These are phyloP conservation scores for Spinibarbus caldwelli DNA, from an alignment of 2,797 vertebrate genomes.

Conservation along the genomic window DNA sequence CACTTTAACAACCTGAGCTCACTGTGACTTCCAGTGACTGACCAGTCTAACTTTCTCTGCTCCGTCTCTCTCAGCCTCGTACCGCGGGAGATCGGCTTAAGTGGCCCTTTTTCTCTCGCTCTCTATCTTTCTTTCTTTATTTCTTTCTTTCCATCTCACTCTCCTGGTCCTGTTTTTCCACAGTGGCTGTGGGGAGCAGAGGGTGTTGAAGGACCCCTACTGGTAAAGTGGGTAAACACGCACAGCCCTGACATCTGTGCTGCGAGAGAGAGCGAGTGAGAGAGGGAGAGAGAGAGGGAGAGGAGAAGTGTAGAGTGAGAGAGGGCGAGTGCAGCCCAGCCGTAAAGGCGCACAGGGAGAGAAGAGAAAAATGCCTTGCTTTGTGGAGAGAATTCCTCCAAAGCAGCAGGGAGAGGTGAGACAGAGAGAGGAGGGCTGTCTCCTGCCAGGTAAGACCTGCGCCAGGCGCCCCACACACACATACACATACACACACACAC, in stretches of 20 bases:
- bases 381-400: slow-evolving; percentile 84
- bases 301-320: slow-evolving; percentile 63
- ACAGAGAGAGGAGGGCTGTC: slow-evolving; percentile 78
- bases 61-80: slow-evolving; percentile 43
- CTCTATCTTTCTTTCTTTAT: slow-evolving; percentile 40
- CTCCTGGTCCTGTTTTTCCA: slow-evolving; percentile 67
- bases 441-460: slow-evolving; percentile 81
- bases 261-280: slow-evolving; percentile 64
- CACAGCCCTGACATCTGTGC: slow-evolving; percentile 81
- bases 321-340: slow-evolving; percentile 75
- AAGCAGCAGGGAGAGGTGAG: slow-evolving; percentile 83
- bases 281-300: too few species aligned
- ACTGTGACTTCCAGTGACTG: slow-evolving; percentile 49
- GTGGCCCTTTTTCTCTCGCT: slow-evolving; percentile 49
- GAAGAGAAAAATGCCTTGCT: slow-evolving; percentile 82
- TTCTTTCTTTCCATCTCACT: slow-evolving; percentile 46
- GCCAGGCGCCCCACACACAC: slow-evolving; percentile 48
- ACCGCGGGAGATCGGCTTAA: slow-evolving; percentile 50
- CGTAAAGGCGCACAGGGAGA: slow-evolving; percentile 76
- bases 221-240: slow-evolving; percentile 85
- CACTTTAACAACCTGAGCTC: slow-evolving; percentile 44
- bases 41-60: slow-evolving; percentile 43
- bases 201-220: slow-evolving; percentile 87
- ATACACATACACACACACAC: slow-evolving; percentile 12
- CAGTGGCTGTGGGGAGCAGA: slow-evolving; percentile 76